phyloP scores from a whole-genome alignment of 2,888 invertebrate genomes.

The Tholera decimalis region DNA sequence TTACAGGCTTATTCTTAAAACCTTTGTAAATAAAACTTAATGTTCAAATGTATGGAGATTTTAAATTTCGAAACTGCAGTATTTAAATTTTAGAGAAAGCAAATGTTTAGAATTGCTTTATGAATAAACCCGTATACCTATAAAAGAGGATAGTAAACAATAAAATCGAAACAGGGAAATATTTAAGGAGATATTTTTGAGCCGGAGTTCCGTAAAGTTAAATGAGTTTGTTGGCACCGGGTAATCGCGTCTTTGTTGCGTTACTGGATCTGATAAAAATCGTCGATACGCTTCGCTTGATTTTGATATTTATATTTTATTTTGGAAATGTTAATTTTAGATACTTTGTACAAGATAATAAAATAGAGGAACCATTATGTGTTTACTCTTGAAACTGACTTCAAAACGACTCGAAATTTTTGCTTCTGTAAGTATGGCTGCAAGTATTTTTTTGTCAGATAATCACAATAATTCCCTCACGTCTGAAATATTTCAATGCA shows the following conservation, averaged over 20 bases:
- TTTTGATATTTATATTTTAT: slow-evolving; percentile 66
- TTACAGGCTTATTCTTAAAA: too few species aligned
- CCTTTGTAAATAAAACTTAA: too few species aligned
- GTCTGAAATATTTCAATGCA: slow-evolving; percentile 36
- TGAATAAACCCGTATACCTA: slow-evolving; percentile 87
- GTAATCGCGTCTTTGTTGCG: slow-evolving; percentile 84
- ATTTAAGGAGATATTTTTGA: slow-evolving; percentile 85
- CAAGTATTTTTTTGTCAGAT: slow-evolving; percentile 11
- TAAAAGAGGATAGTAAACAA: slow-evolving; percentile 83
- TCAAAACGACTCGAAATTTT: not conserved
- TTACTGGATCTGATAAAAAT: slow-evolving; percentile 85
- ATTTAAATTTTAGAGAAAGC: too few species aligned
- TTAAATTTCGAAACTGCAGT: too few species aligned
- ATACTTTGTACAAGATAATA: slow-evolving; percentile 38
- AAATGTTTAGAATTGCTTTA: too few species aligned
- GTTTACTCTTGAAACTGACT: slow-evolving; percentile 6
- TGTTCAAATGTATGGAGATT: too few species aligned
- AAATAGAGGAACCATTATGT: slow-evolving; percentile 1
- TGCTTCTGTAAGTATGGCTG: slow-evolving; percentile 4
- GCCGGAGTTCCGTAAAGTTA: slow-evolving; percentile 86
- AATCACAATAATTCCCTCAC: slow-evolving; percentile 29
- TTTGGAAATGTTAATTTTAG: slow-evolving; percentile 45
- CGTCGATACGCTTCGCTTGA: slow-evolving; percentile 73
- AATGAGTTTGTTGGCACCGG: slow-evolving; percentile 88
- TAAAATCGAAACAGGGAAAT: slow-evolving; percentile 87